A percentile compares a stretch with the other conserved stretches of the same genome.
These are phyloP conservation scores for Plusia festucae DNA, from an alignment of 2,888 invertebrate species.

Conservation along the genomic window DNA sequence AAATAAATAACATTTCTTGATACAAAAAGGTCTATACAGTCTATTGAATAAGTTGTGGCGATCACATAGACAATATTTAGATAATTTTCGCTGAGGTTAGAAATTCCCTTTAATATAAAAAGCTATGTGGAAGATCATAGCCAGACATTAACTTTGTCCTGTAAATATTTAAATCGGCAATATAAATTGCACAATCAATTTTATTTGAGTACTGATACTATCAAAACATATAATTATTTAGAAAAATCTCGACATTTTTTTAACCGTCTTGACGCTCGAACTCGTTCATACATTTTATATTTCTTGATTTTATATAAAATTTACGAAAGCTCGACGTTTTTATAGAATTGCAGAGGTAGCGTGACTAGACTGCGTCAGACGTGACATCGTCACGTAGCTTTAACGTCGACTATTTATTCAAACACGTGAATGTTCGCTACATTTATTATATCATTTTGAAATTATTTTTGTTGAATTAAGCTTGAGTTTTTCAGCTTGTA, in stretches of 20 bases:
- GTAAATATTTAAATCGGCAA: neutral
- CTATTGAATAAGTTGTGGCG: no score
- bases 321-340: neutral
- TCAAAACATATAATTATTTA: no score
- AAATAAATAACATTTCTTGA: neutral
- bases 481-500: neutral
- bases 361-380: neutral
- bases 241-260: neutral
- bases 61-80: no score
- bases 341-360: neutral
- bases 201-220: no score
- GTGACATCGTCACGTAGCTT: constrained; percentile 1
- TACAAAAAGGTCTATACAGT: neutral
- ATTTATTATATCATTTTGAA: neutral
- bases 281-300: neutral
- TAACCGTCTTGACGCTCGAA: neutral
- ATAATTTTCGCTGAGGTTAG: no score
- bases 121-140: no score
- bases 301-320: neutral
- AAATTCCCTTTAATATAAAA: no score
- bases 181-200: no score
- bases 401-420: neutral
- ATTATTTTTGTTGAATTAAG: neutral
- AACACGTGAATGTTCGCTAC: neutral
- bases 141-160: neutral